A percentile compares a stretch with the other conserved stretches of the same genome.
These are phyloP conservation scores for Porites australiensis DNA, from an alignment of 64 coral and sea anemone genomes.

Conservation along the genomic window DNA sequence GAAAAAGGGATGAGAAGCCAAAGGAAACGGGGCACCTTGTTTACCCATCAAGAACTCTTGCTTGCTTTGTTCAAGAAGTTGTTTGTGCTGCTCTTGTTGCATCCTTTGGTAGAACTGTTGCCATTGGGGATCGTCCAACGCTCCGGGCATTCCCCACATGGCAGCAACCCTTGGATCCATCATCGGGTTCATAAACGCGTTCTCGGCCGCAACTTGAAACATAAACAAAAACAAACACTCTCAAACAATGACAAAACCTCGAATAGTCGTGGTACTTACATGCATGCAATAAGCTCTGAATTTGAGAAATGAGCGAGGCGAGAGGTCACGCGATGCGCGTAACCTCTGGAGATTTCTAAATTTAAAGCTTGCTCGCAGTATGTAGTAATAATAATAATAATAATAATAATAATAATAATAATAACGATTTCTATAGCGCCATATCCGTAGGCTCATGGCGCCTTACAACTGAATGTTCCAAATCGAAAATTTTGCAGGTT, in stretches of 20 bases:
- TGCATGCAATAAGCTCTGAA: no score
- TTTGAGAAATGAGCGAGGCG: no score
- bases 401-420: no score
- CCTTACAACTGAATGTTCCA: no score
- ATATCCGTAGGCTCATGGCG: no score
- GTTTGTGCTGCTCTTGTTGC: slow-evolving; percentile 41
- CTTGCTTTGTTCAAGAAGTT: slow-evolving; percentile 52
- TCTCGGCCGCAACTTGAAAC: slow-evolving; percentile 44
- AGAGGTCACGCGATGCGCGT: no score
- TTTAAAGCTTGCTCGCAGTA: no score
- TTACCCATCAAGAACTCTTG: slow-evolving; percentile 58
- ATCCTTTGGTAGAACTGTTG: slow-evolving; percentile 74
- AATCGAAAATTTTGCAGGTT: no score
- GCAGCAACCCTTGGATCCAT: slow-evolving; percentile 35
- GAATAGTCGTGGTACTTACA: no score
- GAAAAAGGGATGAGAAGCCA: slow-evolving; percentile 37
- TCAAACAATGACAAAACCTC: background rate
- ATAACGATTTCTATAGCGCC: no score
- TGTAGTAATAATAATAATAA: no score
- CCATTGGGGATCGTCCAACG: slow-evolving; percentile 65
- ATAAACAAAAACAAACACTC: background rate
- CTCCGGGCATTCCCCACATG: slow-evolving; percentile 58
- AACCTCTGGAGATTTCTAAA: no score
- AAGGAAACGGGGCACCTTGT: slow-evolving; percentile 19
- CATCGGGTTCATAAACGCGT: slow-evolving; percentile 45